These are phyloP conservation scores for Drosophila parabipectinata DNA, from an alignment of 1,140 invertebrate species.

Conservation along the genomic window DNA sequence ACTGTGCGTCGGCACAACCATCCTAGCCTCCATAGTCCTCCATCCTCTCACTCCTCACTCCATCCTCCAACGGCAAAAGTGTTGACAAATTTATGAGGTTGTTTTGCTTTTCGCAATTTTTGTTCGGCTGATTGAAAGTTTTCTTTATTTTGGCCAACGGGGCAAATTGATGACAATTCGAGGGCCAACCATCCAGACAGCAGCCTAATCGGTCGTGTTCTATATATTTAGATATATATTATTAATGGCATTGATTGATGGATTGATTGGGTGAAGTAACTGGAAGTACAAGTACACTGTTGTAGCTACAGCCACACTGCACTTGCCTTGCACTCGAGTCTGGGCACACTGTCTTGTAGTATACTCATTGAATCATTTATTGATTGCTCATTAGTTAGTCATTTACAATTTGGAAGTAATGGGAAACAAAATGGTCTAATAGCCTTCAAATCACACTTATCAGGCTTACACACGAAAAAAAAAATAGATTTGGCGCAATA, in stretches of 20 bases:
- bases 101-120: conserved; percentile 62
- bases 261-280: conserved; percentile 23
- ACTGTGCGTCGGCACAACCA: conserved; percentile 14
- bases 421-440: not conserved
- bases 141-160: conserved; percentile 30
- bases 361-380: conserved; percentile 34
- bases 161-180: conserved; percentile 55
- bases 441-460: not conserved
- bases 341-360: not conserved
- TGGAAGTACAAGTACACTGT: not conserved
- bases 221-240: conserved; percentile 27
- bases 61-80: conserved; percentile 42
- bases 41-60: not conserved
- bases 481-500: conserved; percentile 7
- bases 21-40: not conserved
- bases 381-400: not conserved
- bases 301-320: not conserved
- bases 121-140: conserved; percentile 63
- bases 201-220: conserved; percentile 57
- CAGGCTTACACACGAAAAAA: conserved; percentile 12
- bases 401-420: conserved; percentile 19
- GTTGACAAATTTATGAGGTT: conserved; percentile 80
- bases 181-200: conserved; percentile 36
- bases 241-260: conserved; percentile 34
- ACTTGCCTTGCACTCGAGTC: not conserved